Evolutionary conservation across 2,113 vertebrate species (phyloP).

Genomic region (Fulica atra): DNA sequence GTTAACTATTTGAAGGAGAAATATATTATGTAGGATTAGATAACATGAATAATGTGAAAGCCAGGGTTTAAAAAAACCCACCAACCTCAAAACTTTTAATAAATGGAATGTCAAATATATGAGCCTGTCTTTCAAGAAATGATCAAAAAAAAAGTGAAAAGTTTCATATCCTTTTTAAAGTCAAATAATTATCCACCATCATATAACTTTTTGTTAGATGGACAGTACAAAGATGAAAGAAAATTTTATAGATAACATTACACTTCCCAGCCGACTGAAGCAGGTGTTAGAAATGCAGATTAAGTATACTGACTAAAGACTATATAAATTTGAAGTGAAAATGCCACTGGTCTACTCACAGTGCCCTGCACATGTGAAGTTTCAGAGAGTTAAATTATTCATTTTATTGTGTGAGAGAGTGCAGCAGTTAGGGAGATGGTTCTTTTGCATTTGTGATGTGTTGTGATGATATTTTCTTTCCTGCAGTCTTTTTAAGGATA

Average conservation of each 20-base stretch:
- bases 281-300: slow-evolving; percentile 99
- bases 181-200: slow-evolving; percentile 70
- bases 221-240: slow-evolving; percentile 88
- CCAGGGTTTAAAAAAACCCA: neutral
- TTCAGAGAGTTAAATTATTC: slow-evolving; percentile 91
- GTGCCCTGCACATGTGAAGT: slow-evolving; percentile 85
- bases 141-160: slow-evolving; percentile 65
- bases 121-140: slow-evolving; percentile 52
- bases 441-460: slow-evolving; percentile 80
- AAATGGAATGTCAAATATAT: slow-evolving; percentile 50
- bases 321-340: slow-evolving; percentile 99
- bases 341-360: slow-evolving; percentile 87
- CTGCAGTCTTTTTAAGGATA: slow-evolving; percentile 69
- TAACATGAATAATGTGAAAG: slow-evolving; percentile 38
- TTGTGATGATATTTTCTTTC: neutral
- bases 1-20: slow-evolving; percentile 20
- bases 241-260: slow-evolving; percentile 78
- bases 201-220: slow-evolving; percentile 69
- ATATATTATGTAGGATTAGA: neutral
- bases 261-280: slow-evolving; percentile 87
- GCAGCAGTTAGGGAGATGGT: slow-evolving; percentile 82
- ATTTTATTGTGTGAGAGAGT: slow-evolving; percentile 85
- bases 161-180: slow-evolving; percentile 61
- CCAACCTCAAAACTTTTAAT: slow-evolving; percentile 32
- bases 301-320: slow-evolving; percentile 94